A percentile compares a stretch with the other conserved stretches of the same genome.
Conservation (phyloP, 2,888 invertebrate genomes). For the Aricia artaxerxes region DNA sequence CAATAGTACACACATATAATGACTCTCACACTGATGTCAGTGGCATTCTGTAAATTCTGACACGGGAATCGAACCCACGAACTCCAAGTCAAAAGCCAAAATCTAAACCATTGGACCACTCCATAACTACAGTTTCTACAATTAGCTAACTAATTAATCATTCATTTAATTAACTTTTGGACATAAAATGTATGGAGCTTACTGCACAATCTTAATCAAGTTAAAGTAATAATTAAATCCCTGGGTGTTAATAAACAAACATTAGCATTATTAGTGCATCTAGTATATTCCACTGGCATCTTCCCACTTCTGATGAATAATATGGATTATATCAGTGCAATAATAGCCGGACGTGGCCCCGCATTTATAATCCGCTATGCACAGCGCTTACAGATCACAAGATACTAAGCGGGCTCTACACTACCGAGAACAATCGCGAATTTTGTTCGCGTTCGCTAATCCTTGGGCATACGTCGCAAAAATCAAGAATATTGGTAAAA, state of each 20-base stretch:
- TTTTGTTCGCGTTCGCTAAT: not conserved
- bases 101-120: too few relatives aligned
- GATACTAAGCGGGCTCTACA: not conserved
- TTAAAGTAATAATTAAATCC: too few relatives aligned
- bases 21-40: too few relatives aligned
- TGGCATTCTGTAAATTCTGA: too few relatives aligned
- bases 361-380: constrained; percentile 12
- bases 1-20: too few relatives aligned
- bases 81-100: too few relatives aligned
- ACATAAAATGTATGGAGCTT: too few relatives aligned
- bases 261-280: not conserved
- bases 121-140: too few relatives aligned
- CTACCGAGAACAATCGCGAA: not conserved
- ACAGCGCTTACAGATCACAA: not conserved
- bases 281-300: not conserved
- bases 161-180: too few relatives aligned
- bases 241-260: not conserved
- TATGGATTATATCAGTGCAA: constrained; percentile 17
- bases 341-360: constrained; percentile 1
- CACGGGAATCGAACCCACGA: too few relatives aligned
- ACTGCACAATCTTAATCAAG: too few relatives aligned
- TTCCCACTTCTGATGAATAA: constrained; percentile 13
- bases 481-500: not conserved
- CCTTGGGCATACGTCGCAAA: not conserved
- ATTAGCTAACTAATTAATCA: too few relatives aligned